A percentile compares a stretch with the other conserved stretches of the same genome.
These are phyloP conservation scores for Trematocara stigmaticum DNA, from an alignment of 2,113 vertebrate genomes.

Conservation along the genomic window DNA sequence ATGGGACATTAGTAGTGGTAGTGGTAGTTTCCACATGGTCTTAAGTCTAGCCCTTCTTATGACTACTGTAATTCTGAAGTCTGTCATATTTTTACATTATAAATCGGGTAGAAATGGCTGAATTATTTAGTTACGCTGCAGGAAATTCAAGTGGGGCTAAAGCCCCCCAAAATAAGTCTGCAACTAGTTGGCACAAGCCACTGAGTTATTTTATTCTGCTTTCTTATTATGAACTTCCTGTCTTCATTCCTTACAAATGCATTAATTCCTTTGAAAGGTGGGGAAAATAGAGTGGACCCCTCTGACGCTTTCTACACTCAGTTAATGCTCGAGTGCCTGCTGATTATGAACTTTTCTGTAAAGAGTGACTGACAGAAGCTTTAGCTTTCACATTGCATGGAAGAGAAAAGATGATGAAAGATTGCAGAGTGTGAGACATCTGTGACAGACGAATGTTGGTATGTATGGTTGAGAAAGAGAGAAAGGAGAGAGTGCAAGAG, in stretches of 20 bases:
- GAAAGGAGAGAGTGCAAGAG: neutral
- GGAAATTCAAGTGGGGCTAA: conserved; percentile 23
- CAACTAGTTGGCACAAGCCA: neutral
- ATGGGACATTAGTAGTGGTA: neutral
- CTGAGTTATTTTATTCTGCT: neutral
- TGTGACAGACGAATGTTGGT: conserved; percentile 17
- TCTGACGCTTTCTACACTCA: neutral
- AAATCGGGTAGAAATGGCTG: conserved; percentile 23
- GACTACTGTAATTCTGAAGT: neutral
- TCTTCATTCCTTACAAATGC: neutral
- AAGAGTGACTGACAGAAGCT: conserved; percentile 17
- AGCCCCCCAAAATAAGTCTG: conserved; percentile 30
- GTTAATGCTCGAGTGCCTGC: neutral
- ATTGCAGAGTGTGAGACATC: neutral
- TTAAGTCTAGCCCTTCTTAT: neutral
- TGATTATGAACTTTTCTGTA: conserved; percentile 34
- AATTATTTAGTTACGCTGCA: conserved; percentile 31
- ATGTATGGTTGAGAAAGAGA: neutral
- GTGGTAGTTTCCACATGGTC: neutral
- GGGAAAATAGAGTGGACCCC: neutral
- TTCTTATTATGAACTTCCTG: neutral
- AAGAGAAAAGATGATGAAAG: neutral
- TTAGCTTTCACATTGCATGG: neutral
- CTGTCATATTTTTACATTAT: conserved; percentile 35
- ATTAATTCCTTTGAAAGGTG: conserved; percentile 7